Conservation (phyloP, 2,113 vertebrate species). For the Bostrychus sinensis region DNA sequence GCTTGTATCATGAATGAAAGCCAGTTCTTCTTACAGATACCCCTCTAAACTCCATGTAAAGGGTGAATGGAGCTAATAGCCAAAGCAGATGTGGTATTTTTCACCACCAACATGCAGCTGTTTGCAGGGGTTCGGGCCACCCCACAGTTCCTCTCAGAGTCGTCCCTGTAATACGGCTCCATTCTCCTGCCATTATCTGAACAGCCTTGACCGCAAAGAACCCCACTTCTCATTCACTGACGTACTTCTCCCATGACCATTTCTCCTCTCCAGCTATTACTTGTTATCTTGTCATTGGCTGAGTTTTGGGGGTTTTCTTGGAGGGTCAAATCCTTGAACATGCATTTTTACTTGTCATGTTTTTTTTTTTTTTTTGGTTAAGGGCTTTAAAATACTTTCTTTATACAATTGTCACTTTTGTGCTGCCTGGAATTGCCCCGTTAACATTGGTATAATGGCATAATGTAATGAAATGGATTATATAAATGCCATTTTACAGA, state of each 20-base stretch:
- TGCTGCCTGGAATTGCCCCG: too few species aligned
- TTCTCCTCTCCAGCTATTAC: too few species aligned
- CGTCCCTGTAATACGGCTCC: slow-evolving; percentile 6
- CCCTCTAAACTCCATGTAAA: slow-evolving; percentile 1
- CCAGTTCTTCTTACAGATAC: slow-evolving; percentile 15
- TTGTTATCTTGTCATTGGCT: slow-evolving; percentile 17
- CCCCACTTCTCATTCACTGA: not conserved
- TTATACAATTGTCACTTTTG: too few species aligned
- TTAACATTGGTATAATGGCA: too few species aligned
- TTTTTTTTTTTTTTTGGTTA: too few species aligned
- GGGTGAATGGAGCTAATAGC: slow-evolving; percentile 45
- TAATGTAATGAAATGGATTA: too few species aligned
- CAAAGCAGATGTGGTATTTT: slow-evolving; percentile 73
- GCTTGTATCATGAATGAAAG: slow-evolving; percentile 26
- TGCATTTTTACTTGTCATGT: too few species aligned
- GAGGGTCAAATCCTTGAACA: too few species aligned
- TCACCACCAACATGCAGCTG: slow-evolving; percentile 54
- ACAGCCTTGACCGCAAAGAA: not conserved
- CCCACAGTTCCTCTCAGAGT: slow-evolving; percentile 1
- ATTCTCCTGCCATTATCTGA: slow-evolving; percentile 9
- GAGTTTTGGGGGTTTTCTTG: too few species aligned
- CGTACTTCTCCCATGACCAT: not conserved
- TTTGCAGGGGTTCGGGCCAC: slow-evolving; percentile 36
- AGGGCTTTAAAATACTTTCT: too few species aligned
- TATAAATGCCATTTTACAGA: too few species aligned